Conservation (phyloP, 2,113 vertebrate species). For the Nesoenas mayeri region DNA sequence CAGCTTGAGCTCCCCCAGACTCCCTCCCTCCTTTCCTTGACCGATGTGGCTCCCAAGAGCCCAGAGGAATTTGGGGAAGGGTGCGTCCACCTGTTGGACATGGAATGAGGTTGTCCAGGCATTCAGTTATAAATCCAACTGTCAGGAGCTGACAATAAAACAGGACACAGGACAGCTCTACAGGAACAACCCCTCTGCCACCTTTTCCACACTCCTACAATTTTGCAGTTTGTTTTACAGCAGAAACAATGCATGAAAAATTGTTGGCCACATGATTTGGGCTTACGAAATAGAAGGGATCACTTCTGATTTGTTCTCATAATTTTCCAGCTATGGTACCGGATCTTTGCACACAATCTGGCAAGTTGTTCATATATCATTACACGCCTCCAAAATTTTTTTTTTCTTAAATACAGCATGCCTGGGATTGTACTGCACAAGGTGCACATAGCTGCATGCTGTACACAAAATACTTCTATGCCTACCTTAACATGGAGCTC, state of each 20-base stretch:
- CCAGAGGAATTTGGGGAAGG: constrained; percentile 64
- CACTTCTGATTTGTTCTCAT: not conserved
- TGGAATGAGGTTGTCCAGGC: constrained; percentile 42
- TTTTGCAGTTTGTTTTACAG: not conserved
- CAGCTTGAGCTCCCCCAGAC: not conserved
- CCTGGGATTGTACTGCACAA: not conserved
- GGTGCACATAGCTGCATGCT: not conserved
- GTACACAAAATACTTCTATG: not conserved
- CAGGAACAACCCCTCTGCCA: not conserved
- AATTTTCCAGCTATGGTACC: not conserved
- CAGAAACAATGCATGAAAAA: not conserved
- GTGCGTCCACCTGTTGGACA: constrained; percentile 72
- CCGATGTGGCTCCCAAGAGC: not conserved
- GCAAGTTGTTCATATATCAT: not conserved
- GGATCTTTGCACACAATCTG: not conserved
- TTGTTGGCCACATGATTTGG: not conserved
- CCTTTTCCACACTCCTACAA: not conserved
- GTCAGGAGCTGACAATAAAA: constrained; percentile 47
- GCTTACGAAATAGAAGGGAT: not conserved
- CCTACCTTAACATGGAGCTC: not conserved
- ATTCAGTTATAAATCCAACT: constrained; percentile 64
- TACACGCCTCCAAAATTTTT: not conserved
- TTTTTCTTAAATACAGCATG: not conserved
- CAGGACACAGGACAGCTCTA: constrained; percentile 30
- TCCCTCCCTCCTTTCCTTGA: not conserved